phyloP scores from a whole-genome alignment of 1,140 invertebrate species.

The Sinonovacula constricta region DNA sequence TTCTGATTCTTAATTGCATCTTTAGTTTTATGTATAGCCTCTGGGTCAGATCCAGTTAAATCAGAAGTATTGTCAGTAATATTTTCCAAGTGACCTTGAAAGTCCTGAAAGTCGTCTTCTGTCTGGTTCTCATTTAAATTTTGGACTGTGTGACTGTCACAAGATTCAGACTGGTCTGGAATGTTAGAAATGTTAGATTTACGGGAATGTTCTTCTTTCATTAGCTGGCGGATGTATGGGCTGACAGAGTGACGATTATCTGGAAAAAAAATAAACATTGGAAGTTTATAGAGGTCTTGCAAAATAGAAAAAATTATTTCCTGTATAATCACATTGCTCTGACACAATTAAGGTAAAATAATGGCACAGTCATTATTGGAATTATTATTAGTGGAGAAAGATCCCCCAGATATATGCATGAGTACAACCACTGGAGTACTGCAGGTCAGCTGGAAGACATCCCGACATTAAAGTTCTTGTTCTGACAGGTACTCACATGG shows the following conservation, averaged over 20 bases:
- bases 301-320: too few relatives aligned
- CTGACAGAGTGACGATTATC: slow-evolving; percentile 61
- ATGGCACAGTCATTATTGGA: too few relatives aligned
- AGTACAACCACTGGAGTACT: too few relatives aligned
- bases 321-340: background rate
- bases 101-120: background rate
- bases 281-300: too few relatives aligned
- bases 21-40: background rate
- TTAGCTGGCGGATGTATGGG: slow-evolving; percentile 67
- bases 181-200: slow-evolving; percentile 31
- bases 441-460: too few relatives aligned
- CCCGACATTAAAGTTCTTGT: too few relatives aligned
- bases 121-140: background rate
- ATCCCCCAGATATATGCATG: too few relatives aligned
- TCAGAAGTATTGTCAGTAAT: background rate
- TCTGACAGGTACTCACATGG: too few relatives aligned
- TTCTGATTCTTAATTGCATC: background rate
- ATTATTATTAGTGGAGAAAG: too few relatives aligned
- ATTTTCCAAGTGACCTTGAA: background rate
- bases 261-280: slow-evolving; percentile 51
- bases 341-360: background rate
- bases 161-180: background rate
- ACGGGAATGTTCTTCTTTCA: slow-evolving; percentile 68
- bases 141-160: background rate
- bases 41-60: background rate